phyloP scores from a whole-genome alignment of 2,888 invertebrate genomes.

The Carpatolechia fugitivella region DNA sequence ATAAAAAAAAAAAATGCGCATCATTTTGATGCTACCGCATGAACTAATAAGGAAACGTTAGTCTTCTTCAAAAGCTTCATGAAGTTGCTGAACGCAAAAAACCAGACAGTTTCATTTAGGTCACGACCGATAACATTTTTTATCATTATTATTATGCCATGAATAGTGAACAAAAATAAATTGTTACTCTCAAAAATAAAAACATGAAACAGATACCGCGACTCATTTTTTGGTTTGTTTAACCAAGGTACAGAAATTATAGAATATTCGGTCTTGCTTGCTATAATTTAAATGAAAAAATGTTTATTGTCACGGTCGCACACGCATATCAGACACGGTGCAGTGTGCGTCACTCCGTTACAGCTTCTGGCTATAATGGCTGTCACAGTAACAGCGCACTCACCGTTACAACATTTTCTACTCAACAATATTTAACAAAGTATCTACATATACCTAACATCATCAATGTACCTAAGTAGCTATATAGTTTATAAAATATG shows the following conservation, averaged over 20 bases:
- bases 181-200: no score
- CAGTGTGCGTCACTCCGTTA: neutral
- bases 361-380: neutral
- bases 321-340: neutral
- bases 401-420: neutral
- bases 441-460: no score
- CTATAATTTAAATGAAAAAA: neutral
- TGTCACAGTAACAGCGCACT: neutral
- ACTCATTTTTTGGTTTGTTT: no score
- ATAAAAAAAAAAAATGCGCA: neutral
- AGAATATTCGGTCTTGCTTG: neutral
- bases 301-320: neutral
- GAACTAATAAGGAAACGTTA: slow-evolving; percentile 8
- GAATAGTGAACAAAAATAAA: no score
- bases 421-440: no score
- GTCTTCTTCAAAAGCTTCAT: neutral
- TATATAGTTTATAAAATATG: no score
- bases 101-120: neutral
- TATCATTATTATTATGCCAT: no score
- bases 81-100: neutral
- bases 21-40: slow-evolving; percentile 1
- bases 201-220: no score
- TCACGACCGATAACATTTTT: neutral
- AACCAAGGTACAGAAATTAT: no score
- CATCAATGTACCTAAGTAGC: no score